Conservation (phyloP, 2,888 invertebrate species). For the Aethes cnicana region DNA sequence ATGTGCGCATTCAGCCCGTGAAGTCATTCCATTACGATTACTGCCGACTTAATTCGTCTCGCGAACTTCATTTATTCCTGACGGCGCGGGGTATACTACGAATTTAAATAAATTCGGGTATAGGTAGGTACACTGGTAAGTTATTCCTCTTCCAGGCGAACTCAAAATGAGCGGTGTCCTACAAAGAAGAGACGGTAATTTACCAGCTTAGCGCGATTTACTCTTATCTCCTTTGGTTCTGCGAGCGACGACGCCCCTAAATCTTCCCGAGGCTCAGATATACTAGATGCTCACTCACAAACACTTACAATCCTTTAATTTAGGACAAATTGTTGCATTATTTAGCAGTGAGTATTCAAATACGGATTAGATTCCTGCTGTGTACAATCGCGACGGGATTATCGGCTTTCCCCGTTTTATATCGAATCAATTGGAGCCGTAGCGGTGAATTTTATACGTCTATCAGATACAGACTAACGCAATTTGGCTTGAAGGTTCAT, state of each 20-base stretch:
- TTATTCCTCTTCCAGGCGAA: conserved; percentile 49
- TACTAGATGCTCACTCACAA: conserved; percentile 53
- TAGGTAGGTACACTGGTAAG: conserved; percentile 51
- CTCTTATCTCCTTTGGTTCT: conserved; percentile 65
- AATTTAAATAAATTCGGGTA: conserved; percentile 66
- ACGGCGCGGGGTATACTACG: conserved; percentile 53
- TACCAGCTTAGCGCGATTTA: conserved; percentile 64
- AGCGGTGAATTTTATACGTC: conserved; percentile 6
- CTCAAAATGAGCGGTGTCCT: conserved; percentile 44
- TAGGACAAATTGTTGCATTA: conserved; percentile 65
- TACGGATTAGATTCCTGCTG: conserved; percentile 42
- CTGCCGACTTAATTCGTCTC: conserved; percentile 66
- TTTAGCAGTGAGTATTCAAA: conserved; percentile 46
- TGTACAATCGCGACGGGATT: conserved; percentile 32
- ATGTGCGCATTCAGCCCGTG: conserved; percentile 55
- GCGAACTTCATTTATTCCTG: conserved; percentile 56
- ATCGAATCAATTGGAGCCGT: conserved; percentile 11
- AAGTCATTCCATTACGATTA: conserved; percentile 68
- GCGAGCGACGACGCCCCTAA: conserved; percentile 61
- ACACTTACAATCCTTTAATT: conserved; percentile 67
- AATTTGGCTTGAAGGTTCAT: conserved; percentile 1
- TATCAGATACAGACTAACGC: conserved; percentile 1
- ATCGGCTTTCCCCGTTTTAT: conserved; percentile 22
- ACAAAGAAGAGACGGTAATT: conserved; percentile 65
- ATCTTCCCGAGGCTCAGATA: conserved; percentile 61